Conservation (phyloP, 2,888 invertebrate genomes). For the Minunthozetes semirufus region DNA sequence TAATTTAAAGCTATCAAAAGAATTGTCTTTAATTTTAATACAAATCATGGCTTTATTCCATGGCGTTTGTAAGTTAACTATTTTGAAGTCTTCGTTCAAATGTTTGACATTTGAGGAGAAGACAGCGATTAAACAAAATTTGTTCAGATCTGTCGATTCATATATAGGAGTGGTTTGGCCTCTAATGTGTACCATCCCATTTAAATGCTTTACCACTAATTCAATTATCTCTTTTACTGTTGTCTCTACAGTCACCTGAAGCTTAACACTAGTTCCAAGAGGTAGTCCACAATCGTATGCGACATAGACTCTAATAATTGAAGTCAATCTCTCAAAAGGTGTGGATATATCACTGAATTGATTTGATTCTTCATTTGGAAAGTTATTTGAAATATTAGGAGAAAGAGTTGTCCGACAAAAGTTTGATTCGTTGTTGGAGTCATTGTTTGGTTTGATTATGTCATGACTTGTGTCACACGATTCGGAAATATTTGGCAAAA, state of each 20-base stretch:
- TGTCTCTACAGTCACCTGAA: conserved; percentile 86
- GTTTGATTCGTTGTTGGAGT: not conserved
- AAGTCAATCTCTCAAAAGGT: conserved; percentile 40
- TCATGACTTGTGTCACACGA: not conserved
- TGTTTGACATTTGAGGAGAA: conserved; percentile 91
- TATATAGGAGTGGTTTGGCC: conserved; percentile 70
- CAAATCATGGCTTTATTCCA: conserved; percentile 57
- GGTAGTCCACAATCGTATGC: conserved; percentile 93
- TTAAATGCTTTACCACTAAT: conserved; percentile 88
- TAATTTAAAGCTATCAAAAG: not conserved
- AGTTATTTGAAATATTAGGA: not conserved
- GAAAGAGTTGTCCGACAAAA: no score
- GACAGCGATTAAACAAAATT: conserved; percentile 90
- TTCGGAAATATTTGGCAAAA: conserved; percentile 4
- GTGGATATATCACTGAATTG: not conserved
- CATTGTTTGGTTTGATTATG: not conserved
- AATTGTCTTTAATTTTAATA: conserved; percentile 7
- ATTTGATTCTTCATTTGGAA: not conserved
- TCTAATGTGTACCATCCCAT: conserved; percentile 81
- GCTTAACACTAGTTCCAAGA: conserved; percentile 81
- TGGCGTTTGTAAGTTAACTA: conserved; percentile 84
- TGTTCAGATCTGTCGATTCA: conserved; percentile 66
- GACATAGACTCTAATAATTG: conserved; percentile 72
- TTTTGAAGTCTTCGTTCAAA: conserved; percentile 85
- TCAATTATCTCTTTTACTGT: conserved; percentile 92